These are phyloP conservation scores for Limosa lapponica DNA, from an alignment of 2,797 vertebrate species.

Conservation along the genomic window DNA sequence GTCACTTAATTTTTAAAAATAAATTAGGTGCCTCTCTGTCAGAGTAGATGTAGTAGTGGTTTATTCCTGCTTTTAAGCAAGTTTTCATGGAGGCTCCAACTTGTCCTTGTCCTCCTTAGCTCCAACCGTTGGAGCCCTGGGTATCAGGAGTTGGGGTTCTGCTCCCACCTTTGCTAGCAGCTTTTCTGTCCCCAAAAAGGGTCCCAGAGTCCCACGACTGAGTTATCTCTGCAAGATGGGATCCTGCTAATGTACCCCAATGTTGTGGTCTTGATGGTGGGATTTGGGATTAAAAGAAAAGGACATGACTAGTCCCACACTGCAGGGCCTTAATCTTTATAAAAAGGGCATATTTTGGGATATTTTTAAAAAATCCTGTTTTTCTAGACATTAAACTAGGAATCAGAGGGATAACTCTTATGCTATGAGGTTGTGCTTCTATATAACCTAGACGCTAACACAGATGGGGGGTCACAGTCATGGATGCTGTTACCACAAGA, in stretches of 20 bases:
- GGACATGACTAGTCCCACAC: not conserved
- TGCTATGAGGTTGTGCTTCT: not conserved
- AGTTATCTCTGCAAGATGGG: not conserved
- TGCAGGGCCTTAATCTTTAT: not conserved
- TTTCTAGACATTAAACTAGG: not conserved
- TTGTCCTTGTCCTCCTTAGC: not conserved
- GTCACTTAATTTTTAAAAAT: not conserved
- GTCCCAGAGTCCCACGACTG: not conserved
- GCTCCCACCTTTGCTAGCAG: not conserved
- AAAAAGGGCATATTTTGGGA: not conserved
- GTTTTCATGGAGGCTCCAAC: not conserved
- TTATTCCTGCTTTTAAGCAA: not conserved
- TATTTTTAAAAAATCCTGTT: not conserved
- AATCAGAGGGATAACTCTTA: not conserved
- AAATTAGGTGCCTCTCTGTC: not conserved
- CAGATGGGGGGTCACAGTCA: not conserved
- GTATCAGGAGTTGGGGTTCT: not conserved
- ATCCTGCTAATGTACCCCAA: not conserved
- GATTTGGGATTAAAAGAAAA: not conserved
- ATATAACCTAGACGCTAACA: not conserved
- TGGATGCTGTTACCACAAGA: not conserved
- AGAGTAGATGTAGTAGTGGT: not conserved
- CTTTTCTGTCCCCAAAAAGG: not conserved
- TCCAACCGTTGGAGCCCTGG: not conserved
- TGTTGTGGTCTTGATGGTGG: not conserved